These are phyloP conservation scores for Trissoscelio sp. DNA, from an alignment of 2,888 invertebrate genomes.

Conservation along the genomic window DNA sequence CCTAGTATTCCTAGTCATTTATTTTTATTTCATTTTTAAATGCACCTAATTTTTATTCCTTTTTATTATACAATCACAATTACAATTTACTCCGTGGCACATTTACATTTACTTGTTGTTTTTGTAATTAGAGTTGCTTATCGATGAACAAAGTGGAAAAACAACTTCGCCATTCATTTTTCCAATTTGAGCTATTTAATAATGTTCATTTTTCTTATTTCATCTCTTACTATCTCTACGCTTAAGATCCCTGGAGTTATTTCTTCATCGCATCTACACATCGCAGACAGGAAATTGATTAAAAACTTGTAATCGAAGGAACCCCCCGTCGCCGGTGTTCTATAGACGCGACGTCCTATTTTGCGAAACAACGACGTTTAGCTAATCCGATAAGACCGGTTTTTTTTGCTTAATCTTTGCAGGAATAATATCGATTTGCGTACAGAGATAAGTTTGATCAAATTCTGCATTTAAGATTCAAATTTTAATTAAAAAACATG, in stretches of 20 bases:
- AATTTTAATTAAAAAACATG: too few relatives aligned
- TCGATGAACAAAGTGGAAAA: too few relatives aligned
- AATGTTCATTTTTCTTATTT: conserved; percentile 2
- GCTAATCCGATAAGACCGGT: conserved; percentile 39
- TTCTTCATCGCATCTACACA: conserved; percentile 35
- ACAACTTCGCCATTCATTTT: conserved; percentile 3
- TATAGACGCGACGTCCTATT: conserved; percentile 32
- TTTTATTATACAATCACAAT: too few relatives aligned
- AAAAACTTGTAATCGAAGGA: conserved; percentile 45
- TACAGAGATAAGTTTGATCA: conserved; percentile 15
- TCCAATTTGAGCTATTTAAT: conserved; percentile 23
- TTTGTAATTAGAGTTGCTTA: too few relatives aligned
- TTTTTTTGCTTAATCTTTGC: conserved; percentile 16
- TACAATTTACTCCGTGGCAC: too few relatives aligned
- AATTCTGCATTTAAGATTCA: neutral
- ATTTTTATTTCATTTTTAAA: conserved; percentile 1
- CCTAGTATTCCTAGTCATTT: neutral
- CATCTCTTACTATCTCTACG: neutral
- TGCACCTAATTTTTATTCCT: neutral
- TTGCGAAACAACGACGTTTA: conserved; percentile 45
- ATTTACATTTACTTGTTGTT: too few relatives aligned
- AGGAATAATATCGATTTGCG: conserved; percentile 16
- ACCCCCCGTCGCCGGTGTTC: conserved; percentile 24
- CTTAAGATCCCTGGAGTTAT: conserved; percentile 38
- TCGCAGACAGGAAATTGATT: conserved; percentile 45